Conservation (phyloP, 2,113 vertebrate species). For the Coracopsis vasa region DNA sequence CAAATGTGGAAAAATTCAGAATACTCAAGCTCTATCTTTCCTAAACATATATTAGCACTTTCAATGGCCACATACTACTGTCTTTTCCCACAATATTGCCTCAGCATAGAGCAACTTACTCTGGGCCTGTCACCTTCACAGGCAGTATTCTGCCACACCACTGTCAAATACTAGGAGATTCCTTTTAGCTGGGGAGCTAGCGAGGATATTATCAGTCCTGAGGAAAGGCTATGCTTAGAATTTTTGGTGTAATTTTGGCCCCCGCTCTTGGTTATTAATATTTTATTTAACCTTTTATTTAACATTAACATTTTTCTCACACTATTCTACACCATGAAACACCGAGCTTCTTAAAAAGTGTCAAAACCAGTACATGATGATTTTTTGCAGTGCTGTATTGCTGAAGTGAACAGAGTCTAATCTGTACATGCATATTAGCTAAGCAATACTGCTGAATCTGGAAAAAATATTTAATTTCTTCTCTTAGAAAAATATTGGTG, state of each 20-base stretch:
- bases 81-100: not conserved
- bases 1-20: not conserved
- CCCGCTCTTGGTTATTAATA: not conserved
- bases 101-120: fast-evolving
- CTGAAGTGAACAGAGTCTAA: not conserved
- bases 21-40: not conserved
- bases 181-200: not conserved
- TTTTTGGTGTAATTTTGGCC: not conserved
- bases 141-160: not conserved
- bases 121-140: fast-evolving
- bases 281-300: too few relatives aligned
- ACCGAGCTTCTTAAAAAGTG: not conserved
- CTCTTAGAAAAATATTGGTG: not conserved
- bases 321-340: not conserved
- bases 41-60: not conserved
- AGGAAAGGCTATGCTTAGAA: not conserved
- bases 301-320: not conserved
- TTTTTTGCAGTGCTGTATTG: not conserved
- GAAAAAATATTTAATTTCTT: not conserved
- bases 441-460: not conserved
- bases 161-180: not conserved
- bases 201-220: not conserved
- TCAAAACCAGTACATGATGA: not conserved
- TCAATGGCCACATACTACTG: not conserved
- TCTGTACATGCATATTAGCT: not conserved